Evolutionary conservation across 2,797 vertebrate genomes (phyloP), one percentile per base, ranked within the genome.

Genomic region (Poeciliopsis paucimaculata): DNA sequence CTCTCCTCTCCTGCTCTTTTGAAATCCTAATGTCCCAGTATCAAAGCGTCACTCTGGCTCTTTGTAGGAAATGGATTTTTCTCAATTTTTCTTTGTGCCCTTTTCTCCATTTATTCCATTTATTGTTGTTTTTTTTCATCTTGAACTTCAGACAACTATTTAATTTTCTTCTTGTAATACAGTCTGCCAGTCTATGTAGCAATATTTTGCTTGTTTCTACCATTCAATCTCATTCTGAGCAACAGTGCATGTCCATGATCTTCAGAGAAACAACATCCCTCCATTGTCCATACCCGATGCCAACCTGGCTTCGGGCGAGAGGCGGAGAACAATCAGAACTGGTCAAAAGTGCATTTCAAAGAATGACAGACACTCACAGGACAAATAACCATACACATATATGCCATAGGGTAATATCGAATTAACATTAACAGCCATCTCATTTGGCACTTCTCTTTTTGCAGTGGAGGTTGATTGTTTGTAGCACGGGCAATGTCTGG

Each of bases 1-100:
- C 53, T 84, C 26, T 57, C 82, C 73, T 84, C 72, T 75, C 46
- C 79, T 85, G 73, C 80, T 80, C 73, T 77, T 80, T 86, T 86
- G 75, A 85, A 88, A 85, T 83, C 76, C 78, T 77, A 84, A 77
- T 90, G 85, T 91, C 83, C 82, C 62, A 75, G 62, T 86, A 88
- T 92, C 91, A 92, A 92, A 92, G 90, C 83, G 75, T 85, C 84
- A 82, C 49, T 86, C 73, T 11, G n/a, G 79, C 84, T 81, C 60
- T 87, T 87, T 73, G 51, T 85, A 26, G 79, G 83, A 84, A 87
- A 70, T 62, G 39, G 41, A n/a, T 80, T 84, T 83, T 76, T 45
- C 70, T 76, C 2, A 4, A 34, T 51, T 66, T 79, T 16, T 43
- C 72, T 79, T 64, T 43, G 57, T 72, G 26, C 26, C 46, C 43